Conservation (phyloP, 1,140 invertebrate species). For the Palaemon carinicauda region DNA sequence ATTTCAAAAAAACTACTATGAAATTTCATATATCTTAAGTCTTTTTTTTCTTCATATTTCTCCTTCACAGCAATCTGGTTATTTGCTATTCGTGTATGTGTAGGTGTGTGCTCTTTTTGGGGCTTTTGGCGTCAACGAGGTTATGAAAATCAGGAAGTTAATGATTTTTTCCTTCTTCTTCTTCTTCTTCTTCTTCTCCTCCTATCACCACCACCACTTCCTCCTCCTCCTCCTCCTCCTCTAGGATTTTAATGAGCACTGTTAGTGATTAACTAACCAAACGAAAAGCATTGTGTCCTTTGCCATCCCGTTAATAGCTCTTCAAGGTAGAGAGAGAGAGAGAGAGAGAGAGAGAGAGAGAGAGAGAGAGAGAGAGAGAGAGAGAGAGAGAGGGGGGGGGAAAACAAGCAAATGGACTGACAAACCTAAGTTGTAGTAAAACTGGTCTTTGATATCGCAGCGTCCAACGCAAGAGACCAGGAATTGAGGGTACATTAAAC, state of each 20-base stretch:
- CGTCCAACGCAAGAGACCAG: too few relatives aligned
- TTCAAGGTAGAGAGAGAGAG: neutral
- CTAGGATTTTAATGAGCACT: too few relatives aligned
- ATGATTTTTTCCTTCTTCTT: neutral
- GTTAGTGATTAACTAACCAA: too few relatives aligned
- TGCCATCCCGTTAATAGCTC: neutral
- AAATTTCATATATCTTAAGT: too few relatives aligned
- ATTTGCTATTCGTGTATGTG: neutral
- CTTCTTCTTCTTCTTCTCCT: neutral
- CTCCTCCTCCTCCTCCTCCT: neutral
- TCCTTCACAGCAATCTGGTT: too few relatives aligned
- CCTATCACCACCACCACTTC: neutral
- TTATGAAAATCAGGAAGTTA: neutral
- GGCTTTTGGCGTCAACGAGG: neutral
- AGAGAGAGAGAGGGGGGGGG: neutral
- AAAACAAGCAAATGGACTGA: neutral
- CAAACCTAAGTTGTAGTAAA: too few relatives aligned
- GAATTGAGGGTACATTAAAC: too few relatives aligned
- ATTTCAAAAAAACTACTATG: too few relatives aligned
- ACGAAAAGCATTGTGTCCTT: neutral
- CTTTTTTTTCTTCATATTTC: too few relatives aligned
- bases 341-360: conserved; percentile 23
- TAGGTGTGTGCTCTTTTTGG: neutral
- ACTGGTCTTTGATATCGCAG: too few relatives aligned
- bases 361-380: conserved; percentile 18